These are phyloP conservation scores for Rambutsinella grinnellia DNA, from an alignment of 2,888 invertebrate species.

Conservation along the genomic window DNA sequence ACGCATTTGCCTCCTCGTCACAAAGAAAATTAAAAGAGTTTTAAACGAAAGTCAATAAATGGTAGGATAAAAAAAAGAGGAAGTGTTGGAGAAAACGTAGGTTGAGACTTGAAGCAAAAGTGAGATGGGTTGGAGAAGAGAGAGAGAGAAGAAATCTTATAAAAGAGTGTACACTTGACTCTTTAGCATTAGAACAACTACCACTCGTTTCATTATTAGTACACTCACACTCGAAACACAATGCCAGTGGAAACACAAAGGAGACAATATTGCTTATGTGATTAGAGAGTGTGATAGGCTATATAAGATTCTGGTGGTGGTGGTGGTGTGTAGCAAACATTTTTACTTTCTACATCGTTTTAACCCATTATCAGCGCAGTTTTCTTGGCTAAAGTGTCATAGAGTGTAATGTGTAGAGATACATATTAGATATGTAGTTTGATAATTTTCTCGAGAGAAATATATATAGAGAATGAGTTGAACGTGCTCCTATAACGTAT, in stretches of 20 bases:
- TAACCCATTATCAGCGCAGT: constrained; percentile 38
- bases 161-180: too few species aligned
- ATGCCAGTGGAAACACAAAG: not conserved
- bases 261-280: not conserved
- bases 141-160: too few species aligned
- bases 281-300: not conserved
- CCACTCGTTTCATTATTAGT: not conserved
- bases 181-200: not conserved
- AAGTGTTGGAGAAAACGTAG: not conserved
- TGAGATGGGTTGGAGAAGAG: too few species aligned
- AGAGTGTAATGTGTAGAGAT: constrained; percentile 10
- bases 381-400: constrained; percentile 35
- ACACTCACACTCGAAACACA: not conserved
- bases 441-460: not conserved
- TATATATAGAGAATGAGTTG: constrained; percentile 2
- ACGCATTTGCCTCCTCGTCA: not conserved
- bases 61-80: not conserved
- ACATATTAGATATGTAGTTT: not conserved
- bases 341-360: constrained; percentile 11
- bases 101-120: too few species aligned
- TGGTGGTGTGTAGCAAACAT: not conserved
- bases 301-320: not conserved
- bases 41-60: not conserved
- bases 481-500: constrained; percentile 18
- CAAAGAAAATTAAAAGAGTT: not conserved